phyloP scores from a whole-genome alignment of 1,140 invertebrate species.

The Brachionus rubens region DNA sequence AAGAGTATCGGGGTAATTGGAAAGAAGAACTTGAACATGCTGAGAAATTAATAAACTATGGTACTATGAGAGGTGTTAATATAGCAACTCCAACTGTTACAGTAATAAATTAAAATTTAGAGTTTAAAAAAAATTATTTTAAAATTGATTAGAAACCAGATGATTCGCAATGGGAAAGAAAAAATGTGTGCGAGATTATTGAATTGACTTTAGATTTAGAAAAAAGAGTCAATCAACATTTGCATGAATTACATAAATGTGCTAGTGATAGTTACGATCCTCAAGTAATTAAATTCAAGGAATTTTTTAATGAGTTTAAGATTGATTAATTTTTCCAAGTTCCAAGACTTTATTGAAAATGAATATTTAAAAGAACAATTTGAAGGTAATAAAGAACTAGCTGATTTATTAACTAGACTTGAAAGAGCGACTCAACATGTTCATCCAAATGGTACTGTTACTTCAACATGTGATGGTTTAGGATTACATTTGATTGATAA shows the following conservation, averaged over 20 bases:
- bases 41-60: slow-evolving; percentile 40
- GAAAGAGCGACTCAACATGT: slow-evolving; percentile 31
- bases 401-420: slow-evolving; percentile 38
- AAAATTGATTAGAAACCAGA: not conserved
- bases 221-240: slow-evolving; percentile 26
- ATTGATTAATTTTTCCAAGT: not conserved
- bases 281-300: not conserved
- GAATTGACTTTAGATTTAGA: not conserved
- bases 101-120: not conserved
- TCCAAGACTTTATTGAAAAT: slow-evolving; percentile 38
- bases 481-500: slow-evolving; percentile 37
- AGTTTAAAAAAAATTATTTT: too few species aligned
- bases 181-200: slow-evolving; percentile 6
- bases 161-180: slow-evolving; percentile 7
- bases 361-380: slow-evolving; percentile 43
- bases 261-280: not conserved
- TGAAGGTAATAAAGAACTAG: slow-evolving; percentile 30
- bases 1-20: not conserved
- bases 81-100: slow-evolving; percentile 2
- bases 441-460: not conserved
- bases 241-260: slow-evolving; percentile 5
- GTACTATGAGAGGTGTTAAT: not conserved
- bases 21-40: slow-evolving; percentile 21
- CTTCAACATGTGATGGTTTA: slow-evolving; percentile 14
- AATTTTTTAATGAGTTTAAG: not conserved